Percentiles rank a stretch among this genome's conserved stretches.
These are phyloP conservation scores for Netelia melanura DNA, from an alignment of 2,888 invertebrate species.

Conservation along the genomic window DNA sequence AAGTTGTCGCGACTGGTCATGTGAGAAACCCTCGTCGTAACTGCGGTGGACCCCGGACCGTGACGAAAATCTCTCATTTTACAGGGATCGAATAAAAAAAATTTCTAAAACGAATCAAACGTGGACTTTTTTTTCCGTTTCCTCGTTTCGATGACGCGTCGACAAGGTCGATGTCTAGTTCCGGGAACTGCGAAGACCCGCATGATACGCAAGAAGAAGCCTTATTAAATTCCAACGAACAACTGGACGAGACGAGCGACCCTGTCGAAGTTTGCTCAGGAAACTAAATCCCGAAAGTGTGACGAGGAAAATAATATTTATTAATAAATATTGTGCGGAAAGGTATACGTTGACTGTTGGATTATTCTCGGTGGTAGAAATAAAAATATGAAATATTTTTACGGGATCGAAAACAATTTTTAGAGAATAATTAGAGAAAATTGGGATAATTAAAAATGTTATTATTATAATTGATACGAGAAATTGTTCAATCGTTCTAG, in stretches of 20 bases:
- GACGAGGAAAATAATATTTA: too few relatives aligned
- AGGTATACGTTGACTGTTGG: too few relatives aligned
- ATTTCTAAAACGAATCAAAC: too few relatives aligned
- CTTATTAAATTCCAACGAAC: conserved; percentile 73
- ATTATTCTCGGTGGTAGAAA: too few relatives aligned
- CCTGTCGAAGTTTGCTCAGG: conserved; percentile 23
- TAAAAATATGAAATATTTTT: too few relatives aligned
- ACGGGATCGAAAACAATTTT: too few relatives aligned
- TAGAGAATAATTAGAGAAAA: too few relatives aligned
- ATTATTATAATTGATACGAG: too few relatives aligned
- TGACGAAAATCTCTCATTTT: neutral
- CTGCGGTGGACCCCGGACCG: neutral
- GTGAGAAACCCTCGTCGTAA: conserved; percentile 44
- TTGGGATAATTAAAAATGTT: too few relatives aligned
- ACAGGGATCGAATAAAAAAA: conserved; percentile 7
- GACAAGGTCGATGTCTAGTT: conserved; percentile 50
- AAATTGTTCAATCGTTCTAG: too few relatives aligned
- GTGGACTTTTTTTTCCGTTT: neutral
- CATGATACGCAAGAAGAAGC: conserved; percentile 74
- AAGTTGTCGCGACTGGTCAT: conserved; percentile 31
- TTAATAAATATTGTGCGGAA: too few relatives aligned
- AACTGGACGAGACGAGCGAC: conserved; percentile 70
- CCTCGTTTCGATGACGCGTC: neutral
- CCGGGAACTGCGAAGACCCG: conserved; percentile 76
- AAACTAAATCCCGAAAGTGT: too few relatives aligned